Evolutionary conservation across 2,888 invertebrate genomes (phyloP).

Genomic region (Campaea margaritaria): DNA sequence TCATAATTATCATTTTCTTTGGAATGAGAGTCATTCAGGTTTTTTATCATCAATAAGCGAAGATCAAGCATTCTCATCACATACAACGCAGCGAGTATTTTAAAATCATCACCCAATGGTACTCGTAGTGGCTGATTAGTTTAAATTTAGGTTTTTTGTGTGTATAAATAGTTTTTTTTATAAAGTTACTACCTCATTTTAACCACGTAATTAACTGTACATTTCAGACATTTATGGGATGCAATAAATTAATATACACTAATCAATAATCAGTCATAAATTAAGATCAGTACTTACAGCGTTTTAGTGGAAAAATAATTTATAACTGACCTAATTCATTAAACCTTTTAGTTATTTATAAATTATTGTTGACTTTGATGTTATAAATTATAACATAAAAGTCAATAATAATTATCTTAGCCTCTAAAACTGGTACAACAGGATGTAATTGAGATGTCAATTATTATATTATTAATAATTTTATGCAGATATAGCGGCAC

Average conservation of each 20-base stretch:
- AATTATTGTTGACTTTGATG: slow-evolving; percentile 5
- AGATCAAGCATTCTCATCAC: too few species aligned
- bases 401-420: slow-evolving; percentile 4
- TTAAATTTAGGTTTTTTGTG: too few species aligned
- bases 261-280: neutral
- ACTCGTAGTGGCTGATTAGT: too few species aligned
- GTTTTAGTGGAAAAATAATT: slow-evolving; percentile 5
- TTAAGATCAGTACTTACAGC: neutral
- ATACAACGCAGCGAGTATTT: too few species aligned
- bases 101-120: too few species aligned
- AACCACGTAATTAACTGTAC: too few species aligned
- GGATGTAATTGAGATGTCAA: slow-evolving; percentile 27
- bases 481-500: slow-evolving; percentile 22
- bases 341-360: slow-evolving; percentile 2
- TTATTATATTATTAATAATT: slow-evolving; percentile 7
- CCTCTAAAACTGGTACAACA: slow-evolving; percentile 24
- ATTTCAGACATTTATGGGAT: neutral
- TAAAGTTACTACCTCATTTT: too few species aligned
- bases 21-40: too few species aligned
- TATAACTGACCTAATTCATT: slow-evolving; percentile 12
- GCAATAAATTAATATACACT: neutral
- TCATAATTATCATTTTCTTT: too few species aligned
- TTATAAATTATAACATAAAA: too few species aligned
- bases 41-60: too few species aligned
- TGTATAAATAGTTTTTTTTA: too few species aligned